These are phyloP conservation scores for Helicorthomorpha holstii DNA, from an alignment of 1,140 invertebrate genomes.

Conservation along the genomic window DNA sequence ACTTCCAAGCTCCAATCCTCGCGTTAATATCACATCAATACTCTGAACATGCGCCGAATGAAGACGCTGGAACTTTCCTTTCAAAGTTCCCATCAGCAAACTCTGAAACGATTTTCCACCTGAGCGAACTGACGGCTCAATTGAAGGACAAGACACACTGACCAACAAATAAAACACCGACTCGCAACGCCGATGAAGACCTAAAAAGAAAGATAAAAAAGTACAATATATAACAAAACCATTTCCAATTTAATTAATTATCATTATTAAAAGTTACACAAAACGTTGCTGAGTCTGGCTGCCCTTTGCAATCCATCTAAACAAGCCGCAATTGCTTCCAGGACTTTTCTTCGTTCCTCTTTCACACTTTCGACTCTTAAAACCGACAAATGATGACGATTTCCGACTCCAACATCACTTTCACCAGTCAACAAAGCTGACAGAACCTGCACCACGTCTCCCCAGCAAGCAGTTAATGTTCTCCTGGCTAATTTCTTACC, in stretches of 20 bases:
- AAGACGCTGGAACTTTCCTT: constrained; percentile 20
- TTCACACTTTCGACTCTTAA: constrained; percentile 28
- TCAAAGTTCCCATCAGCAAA: constrained; percentile 2
- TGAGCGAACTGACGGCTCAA: constrained; percentile 19
- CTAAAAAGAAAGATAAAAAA: constrained; percentile 20
- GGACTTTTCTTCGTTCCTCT: constrained; percentile 26
- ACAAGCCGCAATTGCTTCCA: constrained; percentile 60
- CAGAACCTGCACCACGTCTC: constrained; percentile 70
- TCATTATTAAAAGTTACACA: constrained; percentile 33
- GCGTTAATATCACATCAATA: constrained; percentile 63
- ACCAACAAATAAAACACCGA: constrained; percentile 61
- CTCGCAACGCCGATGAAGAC: constrained; percentile 65
- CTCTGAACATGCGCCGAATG: constrained; percentile 71
- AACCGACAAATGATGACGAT: constrained; percentile 26
- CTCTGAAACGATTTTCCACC: neutral
- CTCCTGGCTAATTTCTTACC: constrained; percentile 35
- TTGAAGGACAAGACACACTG: constrained; percentile 49
- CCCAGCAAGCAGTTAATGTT: constrained; percentile 80
- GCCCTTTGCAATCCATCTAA: constrained; percentile 70
- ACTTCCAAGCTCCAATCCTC: constrained; percentile 72
- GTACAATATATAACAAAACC: neutral
- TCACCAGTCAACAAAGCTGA: constrained; percentile 48
- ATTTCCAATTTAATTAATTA: neutral
- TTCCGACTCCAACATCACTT: constrained; percentile 31
- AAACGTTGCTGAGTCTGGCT: constrained; percentile 33